A percentile compares a stretch with the other conserved stretches of the same genome.
phyloP scores from a whole-genome alignment of 1,140 invertebrate genomes.

The Drosophila miranda region DNA sequence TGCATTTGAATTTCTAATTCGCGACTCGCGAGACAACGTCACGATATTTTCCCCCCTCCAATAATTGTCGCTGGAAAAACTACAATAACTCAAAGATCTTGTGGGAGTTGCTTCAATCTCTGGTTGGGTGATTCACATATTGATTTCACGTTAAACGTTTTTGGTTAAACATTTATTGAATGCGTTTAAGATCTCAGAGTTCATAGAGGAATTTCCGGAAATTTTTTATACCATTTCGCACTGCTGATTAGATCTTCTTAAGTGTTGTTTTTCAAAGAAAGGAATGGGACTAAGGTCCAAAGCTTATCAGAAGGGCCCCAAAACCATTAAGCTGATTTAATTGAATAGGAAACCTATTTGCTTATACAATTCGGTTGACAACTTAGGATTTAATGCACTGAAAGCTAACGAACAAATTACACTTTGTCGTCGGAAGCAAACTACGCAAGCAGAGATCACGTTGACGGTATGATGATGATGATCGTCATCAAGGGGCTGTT shows the following conservation, averaged over 20 bases:
- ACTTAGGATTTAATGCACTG: not conserved
- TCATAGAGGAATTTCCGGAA: no score
- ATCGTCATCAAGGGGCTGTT: constrained; percentile 9
- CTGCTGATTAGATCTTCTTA: no score
- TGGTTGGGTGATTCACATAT: no score
- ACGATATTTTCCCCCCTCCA: constrained; percentile 19
- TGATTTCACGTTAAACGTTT: no score
- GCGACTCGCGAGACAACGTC: constrained; percentile 22
- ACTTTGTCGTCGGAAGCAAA: constrained; percentile 4
- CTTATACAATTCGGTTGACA: constrained; percentile 2
- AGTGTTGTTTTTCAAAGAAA: no score
- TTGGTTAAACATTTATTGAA: no score
- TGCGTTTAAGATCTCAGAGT: no score
- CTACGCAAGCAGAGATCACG: constrained; percentile 32
- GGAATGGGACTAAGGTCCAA: no score
- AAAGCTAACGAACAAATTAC: constrained; percentile 12
- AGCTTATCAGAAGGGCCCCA: no score
- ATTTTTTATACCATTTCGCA: no score
- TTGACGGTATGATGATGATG: constrained; percentile 1
- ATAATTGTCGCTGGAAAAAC: constrained; percentile 13
- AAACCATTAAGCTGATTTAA: no score
- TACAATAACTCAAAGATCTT: constrained; percentile 10
- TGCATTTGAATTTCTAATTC: constrained; percentile 34
- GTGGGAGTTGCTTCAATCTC: not conserved
- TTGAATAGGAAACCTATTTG: no score